These are phyloP conservation scores for Ciconia boyciana DNA, from an alignment of 2,113 vertebrate species.

Conservation along the genomic window DNA sequence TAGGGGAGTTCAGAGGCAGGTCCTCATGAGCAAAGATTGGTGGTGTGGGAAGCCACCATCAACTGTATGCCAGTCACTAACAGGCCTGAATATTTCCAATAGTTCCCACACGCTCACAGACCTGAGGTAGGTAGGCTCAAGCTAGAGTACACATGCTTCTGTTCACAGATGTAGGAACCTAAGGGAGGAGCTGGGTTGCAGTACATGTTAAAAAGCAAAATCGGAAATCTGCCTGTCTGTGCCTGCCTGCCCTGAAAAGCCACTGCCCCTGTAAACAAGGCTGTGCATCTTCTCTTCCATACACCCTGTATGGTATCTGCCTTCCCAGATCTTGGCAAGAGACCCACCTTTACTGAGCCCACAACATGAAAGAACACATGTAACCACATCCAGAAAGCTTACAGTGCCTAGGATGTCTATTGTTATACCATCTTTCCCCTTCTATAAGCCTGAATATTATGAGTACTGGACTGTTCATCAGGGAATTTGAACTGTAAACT, in stretches of 20 bases:
- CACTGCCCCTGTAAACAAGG: not conserved
- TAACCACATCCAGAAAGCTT: not conserved
- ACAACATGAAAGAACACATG: not conserved
- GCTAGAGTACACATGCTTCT: not conserved
- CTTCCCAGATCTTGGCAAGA: not conserved
- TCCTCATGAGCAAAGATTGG: not conserved
- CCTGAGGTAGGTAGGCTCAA: not conserved
- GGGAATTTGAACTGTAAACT: not conserved
- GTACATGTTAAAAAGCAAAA: not conserved
- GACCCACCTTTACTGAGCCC: not conserved
- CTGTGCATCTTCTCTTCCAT: not conserved
- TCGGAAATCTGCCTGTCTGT: not conserved
- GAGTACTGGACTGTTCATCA: not conserved
- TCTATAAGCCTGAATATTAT: not conserved
- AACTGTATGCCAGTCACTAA: not conserved
- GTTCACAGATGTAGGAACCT: accelerated
- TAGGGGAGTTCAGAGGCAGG: not conserved
- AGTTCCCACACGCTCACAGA: not conserved
- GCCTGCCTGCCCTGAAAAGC: not conserved
- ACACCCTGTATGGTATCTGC: no score
- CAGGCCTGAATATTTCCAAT: not conserved
- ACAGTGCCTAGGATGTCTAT: not conserved
- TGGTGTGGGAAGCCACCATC: not conserved
- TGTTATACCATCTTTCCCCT: not conserved
- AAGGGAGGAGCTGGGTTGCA: not conserved